Evolutionary conservation across 2,797 vertebrate species (phyloP).

Genomic region (Melanotaenia parkinsoni): DNA sequence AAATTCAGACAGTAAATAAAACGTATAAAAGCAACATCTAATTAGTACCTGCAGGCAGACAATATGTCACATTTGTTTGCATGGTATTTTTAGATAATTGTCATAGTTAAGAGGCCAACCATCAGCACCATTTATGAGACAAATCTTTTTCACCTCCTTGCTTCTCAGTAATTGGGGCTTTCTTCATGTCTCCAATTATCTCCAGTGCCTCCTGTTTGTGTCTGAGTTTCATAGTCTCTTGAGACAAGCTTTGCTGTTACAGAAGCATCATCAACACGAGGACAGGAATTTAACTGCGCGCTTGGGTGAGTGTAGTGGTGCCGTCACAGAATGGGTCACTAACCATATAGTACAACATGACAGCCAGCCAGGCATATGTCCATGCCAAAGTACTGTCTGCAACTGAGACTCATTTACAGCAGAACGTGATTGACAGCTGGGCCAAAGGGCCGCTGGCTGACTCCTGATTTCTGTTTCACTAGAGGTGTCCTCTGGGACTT

Average conservation of each 20-base stretch:
- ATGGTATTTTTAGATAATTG: not conserved
- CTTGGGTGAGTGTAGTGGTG: slow-evolving; percentile 50
- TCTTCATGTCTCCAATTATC: slow-evolving; percentile 31
- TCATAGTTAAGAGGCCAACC: slow-evolving; percentile 6
- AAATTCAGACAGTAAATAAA: slow-evolving; percentile 8
- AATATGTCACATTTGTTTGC: not conserved
- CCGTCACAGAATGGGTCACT: slow-evolving; percentile 59
- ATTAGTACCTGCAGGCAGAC: not conserved
- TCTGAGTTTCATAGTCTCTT: slow-evolving; percentile 35
- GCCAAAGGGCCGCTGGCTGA: slow-evolving; percentile 73
- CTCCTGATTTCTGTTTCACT: slow-evolving; percentile 71
- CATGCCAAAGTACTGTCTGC: slow-evolving; percentile 58
- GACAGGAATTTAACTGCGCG: slow-evolving; percentile 41
- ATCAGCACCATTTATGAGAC: slow-evolving; percentile 4
- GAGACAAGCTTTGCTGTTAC: slow-evolving; percentile 43
- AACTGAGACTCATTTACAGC: slow-evolving; percentile 60
- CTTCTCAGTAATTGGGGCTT: slow-evolving; percentile 41
- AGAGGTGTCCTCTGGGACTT: slow-evolving; percentile 72
- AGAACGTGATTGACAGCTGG: slow-evolving; percentile 78
- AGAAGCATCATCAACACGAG: slow-evolving; percentile 45
- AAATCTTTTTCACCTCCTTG: slow-evolving; percentile 8
- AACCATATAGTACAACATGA: slow-evolving; percentile 57
- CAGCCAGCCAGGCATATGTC: slow-evolving; percentile 67
- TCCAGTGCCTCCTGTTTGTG: slow-evolving; percentile 22
- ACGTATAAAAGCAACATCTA: not conserved